These are phyloP conservation scores for Tenthredo amoena DNA, from an alignment of 2,888 invertebrate genomes.

Conservation along the genomic window DNA sequence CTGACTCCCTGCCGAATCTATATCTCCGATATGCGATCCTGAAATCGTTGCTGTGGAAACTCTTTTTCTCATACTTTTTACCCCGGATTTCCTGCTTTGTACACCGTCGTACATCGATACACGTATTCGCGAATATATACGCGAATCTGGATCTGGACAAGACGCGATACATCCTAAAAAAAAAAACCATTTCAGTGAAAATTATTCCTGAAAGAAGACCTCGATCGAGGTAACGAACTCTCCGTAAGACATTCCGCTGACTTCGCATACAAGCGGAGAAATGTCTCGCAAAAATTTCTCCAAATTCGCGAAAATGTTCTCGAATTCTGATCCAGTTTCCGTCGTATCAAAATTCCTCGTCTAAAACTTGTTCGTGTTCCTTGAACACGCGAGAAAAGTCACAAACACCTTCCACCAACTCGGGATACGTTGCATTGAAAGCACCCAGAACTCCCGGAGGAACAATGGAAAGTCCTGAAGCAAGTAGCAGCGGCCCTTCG, in stretches of 20 bases:
- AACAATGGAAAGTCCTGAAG: conserved; percentile 49
- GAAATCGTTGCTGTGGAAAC: not conserved
- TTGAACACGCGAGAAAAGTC: conserved; percentile 7
- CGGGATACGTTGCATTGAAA: conserved; percentile 13
- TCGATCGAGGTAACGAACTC: not conserved
- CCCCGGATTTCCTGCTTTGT: not conserved
- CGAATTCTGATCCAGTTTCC: not conserved
- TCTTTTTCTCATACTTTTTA: not conserved
- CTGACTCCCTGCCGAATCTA: not conserved
- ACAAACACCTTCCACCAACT: not conserved
- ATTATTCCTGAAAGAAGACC: not conserved
- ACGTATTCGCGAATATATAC: not conserved
- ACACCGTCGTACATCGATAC: not conserved
- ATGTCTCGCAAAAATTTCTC: too few species aligned
- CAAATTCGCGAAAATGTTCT: too few species aligned
- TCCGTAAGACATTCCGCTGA: not conserved
- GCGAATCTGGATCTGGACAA: not conserved
- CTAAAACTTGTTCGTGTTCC: not conserved
- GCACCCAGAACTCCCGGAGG: conserved; percentile 33
- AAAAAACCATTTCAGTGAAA: not conserved
- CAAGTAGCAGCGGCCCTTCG: conserved; percentile 20
- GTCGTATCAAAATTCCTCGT: not conserved
- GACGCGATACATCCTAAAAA: not conserved
- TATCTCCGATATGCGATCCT: not conserved
- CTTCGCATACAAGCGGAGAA: not conserved